phyloP scores from a whole-genome alignment of 2,888 invertebrate genomes.

The Eugnorisma glareosa region DNA sequence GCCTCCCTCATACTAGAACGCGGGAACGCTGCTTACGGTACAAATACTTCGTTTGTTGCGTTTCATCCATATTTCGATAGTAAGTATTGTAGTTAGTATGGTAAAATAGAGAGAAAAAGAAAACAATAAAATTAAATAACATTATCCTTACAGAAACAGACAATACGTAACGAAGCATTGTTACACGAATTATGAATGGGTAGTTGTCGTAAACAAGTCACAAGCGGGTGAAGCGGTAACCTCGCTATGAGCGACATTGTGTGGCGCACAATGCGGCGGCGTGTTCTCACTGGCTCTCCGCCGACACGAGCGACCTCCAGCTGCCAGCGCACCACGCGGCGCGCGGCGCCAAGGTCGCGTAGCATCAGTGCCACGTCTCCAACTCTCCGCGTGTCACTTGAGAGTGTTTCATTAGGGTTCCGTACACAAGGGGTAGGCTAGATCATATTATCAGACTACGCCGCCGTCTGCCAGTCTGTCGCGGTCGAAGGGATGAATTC shows the following conservation, averaged over 20 bases:
- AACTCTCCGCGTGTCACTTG: neutral
- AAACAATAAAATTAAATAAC: constrained; percentile 32
- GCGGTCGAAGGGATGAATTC: neutral
- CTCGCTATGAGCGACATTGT: constrained; percentile 32
- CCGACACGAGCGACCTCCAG: neutral
- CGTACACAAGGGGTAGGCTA: neutral
- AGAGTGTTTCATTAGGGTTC: neutral
- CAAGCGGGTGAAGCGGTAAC: constrained; percentile 21
- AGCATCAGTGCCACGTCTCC: neutral
- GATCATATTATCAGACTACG: too few relatives aligned
- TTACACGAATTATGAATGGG: constrained; percentile 30
- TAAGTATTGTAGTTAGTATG: constrained; percentile 3
- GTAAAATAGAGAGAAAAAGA: constrained; percentile 20
- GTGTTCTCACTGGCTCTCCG: constrained; percentile 12
- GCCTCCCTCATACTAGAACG: too few relatives aligned
- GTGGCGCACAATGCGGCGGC: constrained; percentile 19
- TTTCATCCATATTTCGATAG: constrained; percentile 2
- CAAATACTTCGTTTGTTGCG: neutral
- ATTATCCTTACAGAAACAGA: constrained; percentile 32
- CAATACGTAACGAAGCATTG: constrained; percentile 24
- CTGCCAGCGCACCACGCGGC: constrained; percentile 27
- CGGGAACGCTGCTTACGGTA: neutral
- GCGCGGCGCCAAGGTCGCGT: constrained; percentile 44
- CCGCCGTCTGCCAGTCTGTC: neutral
- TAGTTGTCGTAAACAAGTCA: constrained; percentile 15